These are phyloP conservation scores for Meandrusa payeni DNA, from an alignment of 2,888 invertebrate species.

Conservation along the genomic window DNA sequence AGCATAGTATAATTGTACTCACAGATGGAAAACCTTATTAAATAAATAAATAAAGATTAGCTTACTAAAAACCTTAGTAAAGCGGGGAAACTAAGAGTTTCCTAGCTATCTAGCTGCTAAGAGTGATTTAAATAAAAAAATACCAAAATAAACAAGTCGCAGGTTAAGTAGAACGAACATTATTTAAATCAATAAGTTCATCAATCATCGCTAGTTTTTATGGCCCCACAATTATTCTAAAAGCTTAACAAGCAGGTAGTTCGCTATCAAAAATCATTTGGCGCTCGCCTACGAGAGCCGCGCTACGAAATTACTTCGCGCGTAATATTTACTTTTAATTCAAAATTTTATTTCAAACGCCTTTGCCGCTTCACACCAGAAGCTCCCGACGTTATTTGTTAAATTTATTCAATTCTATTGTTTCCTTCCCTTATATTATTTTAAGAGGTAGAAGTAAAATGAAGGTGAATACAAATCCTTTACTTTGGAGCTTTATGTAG, in stretches of 20 bases:
- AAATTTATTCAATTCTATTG: conserved; percentile 21
- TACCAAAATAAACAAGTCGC: too few species aligned
- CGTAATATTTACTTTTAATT: conserved; percentile 77
- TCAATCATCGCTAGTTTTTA: conserved; percentile 13
- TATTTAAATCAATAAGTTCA: not conserved
- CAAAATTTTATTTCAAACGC: conserved; percentile 67
- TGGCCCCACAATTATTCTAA: conserved; percentile 50
- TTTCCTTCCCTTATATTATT: conserved; percentile 16
- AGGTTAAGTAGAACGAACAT: too few species aligned
- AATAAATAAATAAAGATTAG: too few species aligned
- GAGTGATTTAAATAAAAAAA: too few species aligned
- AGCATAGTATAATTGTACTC: too few species aligned
- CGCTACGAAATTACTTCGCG: conserved; percentile 61
- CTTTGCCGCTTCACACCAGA: conserved; percentile 32
- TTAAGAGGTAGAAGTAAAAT: not conserved
- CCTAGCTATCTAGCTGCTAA: too few species aligned
- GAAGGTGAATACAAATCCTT: not conserved
- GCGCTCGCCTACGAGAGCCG: conserved; percentile 55
- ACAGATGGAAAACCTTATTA: too few species aligned
- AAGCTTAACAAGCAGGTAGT: conserved; percentile 72
- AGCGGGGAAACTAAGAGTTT: too few species aligned
- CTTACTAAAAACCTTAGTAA: too few species aligned
- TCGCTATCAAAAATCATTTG: conserved; percentile 74
- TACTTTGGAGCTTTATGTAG: too few species aligned
- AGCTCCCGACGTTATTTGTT: conserved; percentile 28